Evolutionary conservation across 2,113 vertebrate species (phyloP).

Genomic region (Mugil cephalus): DNA sequence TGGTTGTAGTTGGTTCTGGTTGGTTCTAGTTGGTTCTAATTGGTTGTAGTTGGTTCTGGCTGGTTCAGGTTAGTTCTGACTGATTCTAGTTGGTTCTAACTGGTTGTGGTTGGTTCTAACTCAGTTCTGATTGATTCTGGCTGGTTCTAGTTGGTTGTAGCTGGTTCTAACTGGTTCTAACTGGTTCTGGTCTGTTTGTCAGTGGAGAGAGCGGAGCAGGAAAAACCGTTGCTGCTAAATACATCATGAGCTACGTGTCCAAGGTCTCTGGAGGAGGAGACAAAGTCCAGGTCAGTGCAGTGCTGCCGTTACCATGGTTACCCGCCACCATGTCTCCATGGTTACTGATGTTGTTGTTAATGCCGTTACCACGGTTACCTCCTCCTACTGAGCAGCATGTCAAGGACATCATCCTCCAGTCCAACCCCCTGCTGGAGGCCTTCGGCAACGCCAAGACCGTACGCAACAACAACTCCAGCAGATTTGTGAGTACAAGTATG

Average conservation of each 20-base stretch:
- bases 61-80: too few relatives aligned
- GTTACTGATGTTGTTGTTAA: background rate
- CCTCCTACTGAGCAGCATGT: constrained; percentile 84
- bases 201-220: constrained; percentile 89
- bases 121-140: too few relatives aligned
- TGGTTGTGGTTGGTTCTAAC: too few relatives aligned
- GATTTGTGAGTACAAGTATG: constrained; percentile 89
- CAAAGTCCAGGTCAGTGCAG: constrained; percentile 84
- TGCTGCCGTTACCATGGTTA: background rate
- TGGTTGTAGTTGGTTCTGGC: too few relatives aligned
- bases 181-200: background rate
- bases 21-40: too few relatives aligned
- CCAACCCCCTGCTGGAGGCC: constrained; percentile 95
- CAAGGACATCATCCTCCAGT: constrained; percentile 98
- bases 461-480: constrained; percentile 97
- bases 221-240: constrained; percentile 89
- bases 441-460: constrained; percentile 97
- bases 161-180: background rate
- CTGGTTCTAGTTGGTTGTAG: too few relatives aligned
- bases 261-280: constrained; percentile 88
- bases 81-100: too few relatives aligned
- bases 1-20: too few relatives aligned
- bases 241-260: constrained; percentile 89
- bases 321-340: background rate
- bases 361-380: background rate